phyloP scores from a whole-genome alignment of 2,797 vertebrate genomes.

The Chanos chanos region DNA sequence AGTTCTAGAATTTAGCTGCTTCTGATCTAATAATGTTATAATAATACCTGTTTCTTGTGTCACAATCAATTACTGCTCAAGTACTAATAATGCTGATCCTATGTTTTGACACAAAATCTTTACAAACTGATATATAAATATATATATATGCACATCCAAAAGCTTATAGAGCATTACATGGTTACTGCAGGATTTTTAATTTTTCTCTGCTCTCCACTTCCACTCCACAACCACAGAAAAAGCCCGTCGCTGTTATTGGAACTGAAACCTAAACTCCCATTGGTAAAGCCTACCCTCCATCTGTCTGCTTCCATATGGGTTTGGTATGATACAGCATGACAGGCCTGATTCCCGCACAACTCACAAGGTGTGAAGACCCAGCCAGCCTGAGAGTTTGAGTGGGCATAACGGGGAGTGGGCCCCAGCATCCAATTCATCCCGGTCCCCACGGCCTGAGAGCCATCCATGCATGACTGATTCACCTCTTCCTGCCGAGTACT shows the following conservation, averaged over 20 bases:
- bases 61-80: too few relatives aligned
- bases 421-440: constrained; percentile 1
- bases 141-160: too few relatives aligned
- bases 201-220: background rate
- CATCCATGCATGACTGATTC: constrained; percentile 19
- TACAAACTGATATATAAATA: too few relatives aligned
- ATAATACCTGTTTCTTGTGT: too few relatives aligned
- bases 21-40: too few relatives aligned
- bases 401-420: too few relatives aligned
- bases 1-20: too few relatives aligned
- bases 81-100: too few relatives aligned
- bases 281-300: constrained; percentile 51
- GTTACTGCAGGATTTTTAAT: too few relatives aligned
- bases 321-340: constrained; percentile 60
- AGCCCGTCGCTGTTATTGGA: constrained; percentile 29
- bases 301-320: constrained; percentile 56
- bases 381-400: constrained; percentile 52
- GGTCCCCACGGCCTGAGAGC: background rate
- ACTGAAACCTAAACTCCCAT: constrained; percentile 53
- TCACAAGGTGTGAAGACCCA: constrained; percentile 36
- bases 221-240: constrained; percentile 11
- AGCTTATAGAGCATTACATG: too few relatives aligned
- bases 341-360: constrained; percentile 19
- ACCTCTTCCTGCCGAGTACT: background rate
- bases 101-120: too few relatives aligned